Percentiles rank a stretch among this genome's conserved stretches.
phyloP scores from a whole-genome alignment of 1,140 invertebrate genomes.

The Drosophila eugracilis region DNA sequence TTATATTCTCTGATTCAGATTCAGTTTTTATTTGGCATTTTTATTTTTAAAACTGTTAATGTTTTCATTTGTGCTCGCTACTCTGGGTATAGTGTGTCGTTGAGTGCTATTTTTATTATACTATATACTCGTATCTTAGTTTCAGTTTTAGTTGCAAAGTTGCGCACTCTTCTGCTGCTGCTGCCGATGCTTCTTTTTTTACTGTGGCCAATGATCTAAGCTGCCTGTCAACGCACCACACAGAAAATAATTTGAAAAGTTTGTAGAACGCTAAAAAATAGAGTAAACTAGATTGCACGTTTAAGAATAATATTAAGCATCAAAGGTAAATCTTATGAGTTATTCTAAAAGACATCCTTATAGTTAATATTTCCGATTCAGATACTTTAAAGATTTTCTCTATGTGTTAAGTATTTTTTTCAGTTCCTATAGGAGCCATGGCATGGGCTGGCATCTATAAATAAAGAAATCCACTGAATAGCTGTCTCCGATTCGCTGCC shows the following conservation, averaged over 20 bases:
- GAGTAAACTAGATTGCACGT: no score
- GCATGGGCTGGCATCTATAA: slow-evolving; percentile 26
- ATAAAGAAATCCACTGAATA: slow-evolving; percentile 33
- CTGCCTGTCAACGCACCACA: slow-evolving; percentile 59
- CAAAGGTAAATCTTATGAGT: no score
- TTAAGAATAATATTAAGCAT: not conserved
- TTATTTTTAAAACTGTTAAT: slow-evolving; percentile 48
- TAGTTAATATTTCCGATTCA: no score
- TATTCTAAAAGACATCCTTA: no score
- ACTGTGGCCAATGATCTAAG: slow-evolving; percentile 76
- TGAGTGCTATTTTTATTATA: slow-evolving; percentile 70
- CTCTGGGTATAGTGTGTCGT: slow-evolving; percentile 33
- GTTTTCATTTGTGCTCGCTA: slow-evolving; percentile 38
- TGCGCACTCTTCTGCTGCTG: slow-evolving; percentile 56
- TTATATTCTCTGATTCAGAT: slow-evolving; percentile 3
- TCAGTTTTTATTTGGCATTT: slow-evolving; percentile 39
- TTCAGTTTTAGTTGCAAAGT: slow-evolving; percentile 66
- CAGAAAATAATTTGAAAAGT: not conserved
- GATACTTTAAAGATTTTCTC: not conserved
- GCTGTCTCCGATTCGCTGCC: slow-evolving; percentile 30
- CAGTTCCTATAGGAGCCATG: not conserved
- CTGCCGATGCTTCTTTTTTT: slow-evolving; percentile 8
- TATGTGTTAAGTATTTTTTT: not conserved
- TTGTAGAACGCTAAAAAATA: no score
- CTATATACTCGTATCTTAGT: slow-evolving; percentile 47